Conservation (phyloP, 2,113 vertebrate species). For the Poeciliopsis prolifica region DNA sequence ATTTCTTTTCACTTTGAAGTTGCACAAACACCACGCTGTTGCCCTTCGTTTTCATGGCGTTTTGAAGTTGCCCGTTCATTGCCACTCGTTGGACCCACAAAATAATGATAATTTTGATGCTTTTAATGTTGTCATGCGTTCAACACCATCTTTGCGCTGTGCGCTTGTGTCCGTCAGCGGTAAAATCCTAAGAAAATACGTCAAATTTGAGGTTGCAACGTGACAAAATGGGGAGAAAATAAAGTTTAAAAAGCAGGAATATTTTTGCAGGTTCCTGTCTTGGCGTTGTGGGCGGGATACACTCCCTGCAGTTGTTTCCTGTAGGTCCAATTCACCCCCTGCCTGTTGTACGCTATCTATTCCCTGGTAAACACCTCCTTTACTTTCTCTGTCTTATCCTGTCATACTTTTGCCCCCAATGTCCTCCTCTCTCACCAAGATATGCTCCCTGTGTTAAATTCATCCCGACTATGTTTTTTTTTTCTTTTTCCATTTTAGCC, state of each 20-base stretch:
- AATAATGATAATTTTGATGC: neutral
- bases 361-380: conserved; percentile 5
- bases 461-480: neutral
- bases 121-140: neutral
- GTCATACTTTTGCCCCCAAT: conserved; percentile 18
- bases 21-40: too few species aligned
- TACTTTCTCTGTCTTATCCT: conserved; percentile 5
- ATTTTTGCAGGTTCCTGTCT: neutral
- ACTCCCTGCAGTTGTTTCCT: conserved; percentile 55
- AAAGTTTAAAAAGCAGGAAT: neutral
- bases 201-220: neutral
- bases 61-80: too few species aligned
- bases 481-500: neutral
- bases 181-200: neutral
- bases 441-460: neutral
- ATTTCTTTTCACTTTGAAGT: too few species aligned
- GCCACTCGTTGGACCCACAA: neutral
- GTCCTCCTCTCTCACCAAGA: conserved; percentile 4
- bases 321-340: conserved; percentile 36
- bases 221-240: neutral
- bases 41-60: too few species aligned
- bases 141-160: neutral
- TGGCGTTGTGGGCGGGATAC: conserved; percentile 24
- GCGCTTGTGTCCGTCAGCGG: neutral
- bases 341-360: conserved; percentile 19